A percentile compares a stretch with the other conserved stretches of the same genome.
Evolutionary conservation across 2,113 vertebrate genomes (phyloP).

Genomic region (Macrotis lagotis): DNA sequence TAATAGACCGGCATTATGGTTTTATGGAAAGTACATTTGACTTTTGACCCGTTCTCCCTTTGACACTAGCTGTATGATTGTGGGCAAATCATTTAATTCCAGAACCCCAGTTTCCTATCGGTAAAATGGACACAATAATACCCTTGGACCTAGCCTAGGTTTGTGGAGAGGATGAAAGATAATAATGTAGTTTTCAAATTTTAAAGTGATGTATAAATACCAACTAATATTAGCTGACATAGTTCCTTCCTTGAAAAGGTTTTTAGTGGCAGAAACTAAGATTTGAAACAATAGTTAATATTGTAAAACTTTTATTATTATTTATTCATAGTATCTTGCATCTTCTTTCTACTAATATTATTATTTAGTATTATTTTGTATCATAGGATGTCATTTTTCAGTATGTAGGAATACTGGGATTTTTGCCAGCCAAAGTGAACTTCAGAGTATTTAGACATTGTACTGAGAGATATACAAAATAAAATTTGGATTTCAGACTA

Average conservation of each 20-base stretch:
- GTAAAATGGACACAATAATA: neutral
- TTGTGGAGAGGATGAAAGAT: neutral
- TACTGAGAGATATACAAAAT: neutral
- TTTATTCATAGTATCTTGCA: neutral
- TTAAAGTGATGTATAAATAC: neutral
- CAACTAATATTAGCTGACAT: constrained; percentile 2
- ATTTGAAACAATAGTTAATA: neutral
- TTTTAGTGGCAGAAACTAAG: neutral
- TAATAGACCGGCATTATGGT: neutral
- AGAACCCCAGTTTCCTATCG: neutral
- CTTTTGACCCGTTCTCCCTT: neutral
- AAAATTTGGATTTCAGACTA: neutral
- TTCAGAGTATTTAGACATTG: neutral
- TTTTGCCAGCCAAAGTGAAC: neutral
- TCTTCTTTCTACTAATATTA: neutral
- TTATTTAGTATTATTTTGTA: neutral
- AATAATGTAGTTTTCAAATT: neutral
- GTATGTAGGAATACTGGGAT: neutral
- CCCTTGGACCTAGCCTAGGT: neutral
- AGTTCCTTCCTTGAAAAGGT: neutral
- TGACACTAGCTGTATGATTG: neutral
- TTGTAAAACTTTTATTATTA: neutral
- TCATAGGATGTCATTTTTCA: neutral
- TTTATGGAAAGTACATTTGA: neutral
- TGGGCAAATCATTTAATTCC: neutral